A percentile compares a stretch with the other conserved stretches of the same genome.
These are phyloP conservation scores for Calycopis cecrops DNA, from an alignment of 1,140 invertebrate genomes.

Conservation along the genomic window DNA sequence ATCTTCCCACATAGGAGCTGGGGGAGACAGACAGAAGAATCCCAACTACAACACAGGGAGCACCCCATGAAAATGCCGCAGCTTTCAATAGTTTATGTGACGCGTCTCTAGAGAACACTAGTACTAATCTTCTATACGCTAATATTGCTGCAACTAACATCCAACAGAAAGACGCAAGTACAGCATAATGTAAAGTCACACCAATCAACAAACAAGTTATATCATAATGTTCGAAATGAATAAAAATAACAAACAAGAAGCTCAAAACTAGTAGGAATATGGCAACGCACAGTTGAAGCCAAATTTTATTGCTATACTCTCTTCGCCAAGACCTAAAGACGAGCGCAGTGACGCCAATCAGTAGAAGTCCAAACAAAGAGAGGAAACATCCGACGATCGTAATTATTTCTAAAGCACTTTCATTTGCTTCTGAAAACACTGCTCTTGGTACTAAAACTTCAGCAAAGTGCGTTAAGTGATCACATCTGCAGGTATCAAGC, in stretches of 20 bases:
- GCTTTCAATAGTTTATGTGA: constrained; percentile 68
- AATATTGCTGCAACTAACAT: constrained; percentile 72
- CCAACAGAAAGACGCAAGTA: constrained; percentile 71
- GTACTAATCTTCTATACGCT: constrained; percentile 65
- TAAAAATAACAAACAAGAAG: constrained; percentile 55
- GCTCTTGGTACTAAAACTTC: constrained; percentile 56
- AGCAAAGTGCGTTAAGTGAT: constrained; percentile 73
- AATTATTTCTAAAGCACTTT: constrained; percentile 50
- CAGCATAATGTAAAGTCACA: constrained; percentile 63
- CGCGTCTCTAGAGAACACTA: constrained; percentile 63
- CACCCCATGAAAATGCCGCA: constrained; percentile 63
- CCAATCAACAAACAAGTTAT: constrained; percentile 60
- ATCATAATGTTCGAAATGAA: constrained; percentile 42
- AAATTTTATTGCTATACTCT: constrained; percentile 72
- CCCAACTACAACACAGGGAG: constrained; percentile 54
- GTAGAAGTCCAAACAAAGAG: constrained; percentile 59
- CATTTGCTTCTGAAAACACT: constrained; percentile 46
- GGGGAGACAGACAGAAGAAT: constrained; percentile 57
- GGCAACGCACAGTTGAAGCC: constrained; percentile 66
- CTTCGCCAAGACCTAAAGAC: constrained; percentile 68
- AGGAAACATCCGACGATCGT: constrained; percentile 63
- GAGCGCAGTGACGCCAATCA: constrained; percentile 63
- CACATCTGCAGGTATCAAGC: constrained; percentile 66
- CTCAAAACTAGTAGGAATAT: constrained; percentile 53
- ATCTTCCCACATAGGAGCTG: constrained; percentile 52